A percentile compares a stretch with the other conserved stretches of the same genome.
These are phyloP conservation scores for Petrocephalus microphthalmus DNA, from an alignment of 2,113 vertebrate species.

Conservation along the genomic window DNA sequence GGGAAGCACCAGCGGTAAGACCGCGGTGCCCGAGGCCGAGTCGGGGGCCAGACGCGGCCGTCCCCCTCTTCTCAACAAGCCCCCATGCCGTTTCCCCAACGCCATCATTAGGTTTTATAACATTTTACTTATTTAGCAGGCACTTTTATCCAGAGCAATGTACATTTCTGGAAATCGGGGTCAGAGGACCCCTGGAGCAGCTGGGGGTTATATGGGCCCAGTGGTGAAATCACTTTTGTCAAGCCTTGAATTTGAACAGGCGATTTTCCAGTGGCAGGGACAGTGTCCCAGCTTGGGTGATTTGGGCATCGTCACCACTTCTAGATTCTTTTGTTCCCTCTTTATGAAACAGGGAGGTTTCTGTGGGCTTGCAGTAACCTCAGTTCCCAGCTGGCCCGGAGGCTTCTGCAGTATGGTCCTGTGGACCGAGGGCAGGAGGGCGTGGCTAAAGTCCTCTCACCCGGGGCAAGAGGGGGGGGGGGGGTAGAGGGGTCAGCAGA, in stretches of 20 bases:
- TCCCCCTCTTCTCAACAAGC: neutral
- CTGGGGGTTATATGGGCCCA: neutral
- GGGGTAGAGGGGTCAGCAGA: neutral
- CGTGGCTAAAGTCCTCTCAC: neutral
- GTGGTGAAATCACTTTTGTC: neutral
- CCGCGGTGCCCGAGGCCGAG: constrained; percentile 13
- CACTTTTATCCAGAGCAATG: neutral
- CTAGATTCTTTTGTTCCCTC: neutral
- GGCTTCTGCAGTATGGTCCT: neutral
- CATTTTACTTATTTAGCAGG: neutral
- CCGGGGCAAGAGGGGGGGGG: neutral
- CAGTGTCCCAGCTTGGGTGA: neutral
- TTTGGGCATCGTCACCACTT: neutral
- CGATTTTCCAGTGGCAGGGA: neutral
- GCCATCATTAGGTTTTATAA: neutral
- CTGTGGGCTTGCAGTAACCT: neutral
- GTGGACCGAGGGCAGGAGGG: neutral
- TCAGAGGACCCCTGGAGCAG: neutral
- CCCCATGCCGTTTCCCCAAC: neutral
- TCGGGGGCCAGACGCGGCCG: neutral
- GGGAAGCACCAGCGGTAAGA: constrained; percentile 36
- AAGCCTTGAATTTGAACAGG: neutral
- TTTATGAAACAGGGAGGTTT: neutral
- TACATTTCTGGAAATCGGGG: neutral
- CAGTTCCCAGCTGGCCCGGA: neutral